Evolutionary conservation across 2,113 vertebrate species (phyloP).

Genomic region (Agelaius tricolor): DNA sequence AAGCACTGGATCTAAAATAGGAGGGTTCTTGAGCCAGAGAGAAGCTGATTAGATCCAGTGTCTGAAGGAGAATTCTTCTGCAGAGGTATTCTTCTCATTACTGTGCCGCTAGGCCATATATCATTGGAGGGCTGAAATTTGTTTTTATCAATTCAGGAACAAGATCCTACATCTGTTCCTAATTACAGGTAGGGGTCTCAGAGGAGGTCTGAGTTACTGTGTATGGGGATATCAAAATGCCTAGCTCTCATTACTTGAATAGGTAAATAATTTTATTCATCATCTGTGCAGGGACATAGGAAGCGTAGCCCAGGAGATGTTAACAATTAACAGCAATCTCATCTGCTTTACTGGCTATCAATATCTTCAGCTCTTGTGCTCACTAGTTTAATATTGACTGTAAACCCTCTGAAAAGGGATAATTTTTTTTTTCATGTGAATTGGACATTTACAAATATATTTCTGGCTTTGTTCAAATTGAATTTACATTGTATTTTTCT

Average conservation of each 20-base stretch:
- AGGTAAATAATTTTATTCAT: slow-evolving; percentile 70
- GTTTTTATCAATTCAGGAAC: slow-evolving; percentile 63
- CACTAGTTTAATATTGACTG: not conserved
- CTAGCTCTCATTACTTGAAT: slow-evolving; percentile 48
- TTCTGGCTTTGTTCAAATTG: not conserved
- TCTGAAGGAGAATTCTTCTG: not conserved
- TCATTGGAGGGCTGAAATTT: slow-evolving; percentile 40
- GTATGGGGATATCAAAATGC: slow-evolving; percentile 60
- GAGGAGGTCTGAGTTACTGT: slow-evolving; percentile 46
- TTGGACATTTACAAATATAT: not conserved
- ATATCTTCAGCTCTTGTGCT: slow-evolving; percentile 15
- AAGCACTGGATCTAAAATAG: not conserved
- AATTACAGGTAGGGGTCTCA: slow-evolving; percentile 63
- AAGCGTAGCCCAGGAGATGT: slow-evolving; percentile 43
- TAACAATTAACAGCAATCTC: slow-evolving; percentile 59
- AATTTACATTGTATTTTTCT: not conserved
- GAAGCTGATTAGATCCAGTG: not conserved
- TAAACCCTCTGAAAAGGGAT: not conserved
- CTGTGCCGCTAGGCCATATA: not conserved
- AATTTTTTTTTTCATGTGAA: not conserved
- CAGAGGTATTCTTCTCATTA: not conserved
- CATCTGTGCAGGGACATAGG: slow-evolving; percentile 28
- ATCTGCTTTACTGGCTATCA: slow-evolving; percentile 34
- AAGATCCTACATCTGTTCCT: slow-evolving; percentile 67
- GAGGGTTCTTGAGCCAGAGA: not conserved